Base-by-base conservation (phyloP, 2,113 vertebrate genomes). In the Zapornia atra region DNA sequence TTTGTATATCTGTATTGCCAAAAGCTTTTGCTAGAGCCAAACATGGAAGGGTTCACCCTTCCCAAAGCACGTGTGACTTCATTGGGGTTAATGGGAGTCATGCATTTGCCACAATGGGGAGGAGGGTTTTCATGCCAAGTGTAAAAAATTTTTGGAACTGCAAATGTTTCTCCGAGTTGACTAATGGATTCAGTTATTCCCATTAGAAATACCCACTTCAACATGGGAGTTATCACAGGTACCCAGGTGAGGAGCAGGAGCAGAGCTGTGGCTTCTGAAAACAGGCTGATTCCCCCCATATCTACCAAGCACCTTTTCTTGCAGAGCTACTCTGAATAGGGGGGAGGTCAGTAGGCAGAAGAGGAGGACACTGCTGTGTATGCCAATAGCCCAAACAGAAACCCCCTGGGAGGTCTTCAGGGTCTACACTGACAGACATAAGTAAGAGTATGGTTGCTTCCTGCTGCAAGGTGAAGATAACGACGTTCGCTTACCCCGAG, bases 291-390 rank as follows among this genome's bases (percentile, higher is more conserved):
- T 60, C 33, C 56, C 48, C 16, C n/a, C 11, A 0, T 54, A 22
- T 29, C 44, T 76, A 57, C 26, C 26, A 31, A 40, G 28, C 25
- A 14, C 7, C 22, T 54, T 48, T 57, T 56, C 29, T n/a, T 31
- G 8, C 57, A 44, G 51, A 34, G 40, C 51, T 66, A 14, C 26
- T 14, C 56, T 20, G 57, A 70, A 21, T 16, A 7, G 28, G 0
- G 0, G 10, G 12, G 12, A 20, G 53, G 3, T 26, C 29, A 24
- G 10, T 24, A 34, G 21, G 15, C 56, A 29, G 33, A 25, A 69
- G 22, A 56, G 36, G 29, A 36, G 17, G 15, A 16, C 22, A 21
- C 25, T 1, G 1, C 34, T 34, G 21, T 1, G 0, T 44, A 6
- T 29, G 28, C 44, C 57, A 8, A 8, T 10, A 16, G 20, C 38